These are phyloP conservation scores for Umimayanthus kanabou DNA, from an alignment of 92 coral and sea anemone species.

Conservation along the genomic window DNA sequence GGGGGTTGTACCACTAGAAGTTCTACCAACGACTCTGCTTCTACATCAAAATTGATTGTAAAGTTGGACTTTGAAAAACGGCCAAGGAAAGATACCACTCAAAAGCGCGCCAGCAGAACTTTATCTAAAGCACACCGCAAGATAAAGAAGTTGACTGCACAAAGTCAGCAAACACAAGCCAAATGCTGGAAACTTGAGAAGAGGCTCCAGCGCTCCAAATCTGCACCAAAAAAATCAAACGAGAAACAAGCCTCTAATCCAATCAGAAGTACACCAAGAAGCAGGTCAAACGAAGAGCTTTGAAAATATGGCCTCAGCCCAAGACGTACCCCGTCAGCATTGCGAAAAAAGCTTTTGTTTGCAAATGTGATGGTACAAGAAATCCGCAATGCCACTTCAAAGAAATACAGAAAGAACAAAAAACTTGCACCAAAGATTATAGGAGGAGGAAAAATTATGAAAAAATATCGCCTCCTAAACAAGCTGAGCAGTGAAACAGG, in stretches of 20 bases:
- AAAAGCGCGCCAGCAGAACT: conserved; percentile 47
- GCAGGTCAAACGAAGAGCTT: conserved; percentile 37
- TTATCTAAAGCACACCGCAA: conserved; percentile 46
- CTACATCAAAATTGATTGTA: conserved; percentile 27
- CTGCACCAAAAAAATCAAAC: not conserved
- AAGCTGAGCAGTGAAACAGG: conserved; percentile 44
- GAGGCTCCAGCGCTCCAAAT: conserved; percentile 9
- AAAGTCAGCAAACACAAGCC: conserved; percentile 30
- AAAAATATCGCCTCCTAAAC: conserved; percentile 42
- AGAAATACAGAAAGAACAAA: conserved; percentile 29
- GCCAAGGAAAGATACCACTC: conserved; percentile 14
- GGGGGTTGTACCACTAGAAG: conserved; percentile 17
- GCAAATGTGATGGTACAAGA: conserved; percentile 55
- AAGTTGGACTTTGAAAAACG: conserved; percentile 44
- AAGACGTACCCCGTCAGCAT: conserved; percentile 44
- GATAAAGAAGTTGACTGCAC: conserved; percentile 41
- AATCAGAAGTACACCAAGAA: conserved; percentile 43
- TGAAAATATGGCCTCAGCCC: conserved; percentile 60
- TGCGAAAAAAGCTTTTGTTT: conserved; percentile 56
- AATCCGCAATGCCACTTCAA: conserved; percentile 21
- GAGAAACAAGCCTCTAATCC: not conserved
- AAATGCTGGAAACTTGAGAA: conserved; percentile 45
- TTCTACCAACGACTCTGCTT: conserved; percentile 17
- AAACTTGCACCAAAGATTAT: conserved; percentile 51
- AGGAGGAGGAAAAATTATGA: conserved; percentile 43